Percentiles rank a stretch among this genome's conserved stretches.
These are phyloP conservation scores for Crenuchus spilurus DNA, from an alignment of 2,797 vertebrate genomes.

Conservation along the genomic window DNA sequence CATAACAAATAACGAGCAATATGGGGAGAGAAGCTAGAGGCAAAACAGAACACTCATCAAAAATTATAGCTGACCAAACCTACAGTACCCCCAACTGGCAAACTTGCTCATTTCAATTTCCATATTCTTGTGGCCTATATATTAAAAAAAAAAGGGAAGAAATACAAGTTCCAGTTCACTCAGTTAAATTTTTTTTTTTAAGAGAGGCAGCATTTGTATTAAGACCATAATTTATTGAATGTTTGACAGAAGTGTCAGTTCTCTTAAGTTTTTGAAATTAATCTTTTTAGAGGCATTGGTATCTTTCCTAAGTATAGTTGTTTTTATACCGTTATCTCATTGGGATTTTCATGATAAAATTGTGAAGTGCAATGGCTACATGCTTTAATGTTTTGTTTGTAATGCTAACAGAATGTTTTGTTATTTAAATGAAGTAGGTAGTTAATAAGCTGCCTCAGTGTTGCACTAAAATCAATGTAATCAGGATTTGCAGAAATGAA, in stretches of 20 bases:
- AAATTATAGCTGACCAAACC: constrained; percentile 18
- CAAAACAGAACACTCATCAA: constrained; percentile 3
- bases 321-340: constrained; percentile 32
- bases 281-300: constrained; percentile 8
- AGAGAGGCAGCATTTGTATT: neutral
- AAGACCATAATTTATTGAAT: constrained; percentile 27
- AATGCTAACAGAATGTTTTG: constrained; percentile 18
- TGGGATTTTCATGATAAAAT: constrained; percentile 3
- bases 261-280: neutral
- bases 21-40: constrained; percentile 35
- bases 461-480: constrained; percentile 56
- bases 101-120: constrained; percentile 28
- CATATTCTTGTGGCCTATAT: constrained; percentile 12
- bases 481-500: constrained; percentile 41
- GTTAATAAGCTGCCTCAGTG: constrained; percentile 42
- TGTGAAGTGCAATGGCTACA: constrained; percentile 30
- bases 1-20: constrained; percentile 49
- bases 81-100: constrained; percentile 28
- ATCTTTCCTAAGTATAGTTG: constrained; percentile 5
- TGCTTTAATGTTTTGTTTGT: constrained; percentile 41
- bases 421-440: constrained; percentile 46
- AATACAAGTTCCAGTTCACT: neutral
- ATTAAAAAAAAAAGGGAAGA: neutral
- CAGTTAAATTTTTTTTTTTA: neutral
- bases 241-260: constrained; percentile 22